phyloP scores from a whole-genome alignment of 1,140 invertebrate genomes.

The Ips typographus region DNA sequence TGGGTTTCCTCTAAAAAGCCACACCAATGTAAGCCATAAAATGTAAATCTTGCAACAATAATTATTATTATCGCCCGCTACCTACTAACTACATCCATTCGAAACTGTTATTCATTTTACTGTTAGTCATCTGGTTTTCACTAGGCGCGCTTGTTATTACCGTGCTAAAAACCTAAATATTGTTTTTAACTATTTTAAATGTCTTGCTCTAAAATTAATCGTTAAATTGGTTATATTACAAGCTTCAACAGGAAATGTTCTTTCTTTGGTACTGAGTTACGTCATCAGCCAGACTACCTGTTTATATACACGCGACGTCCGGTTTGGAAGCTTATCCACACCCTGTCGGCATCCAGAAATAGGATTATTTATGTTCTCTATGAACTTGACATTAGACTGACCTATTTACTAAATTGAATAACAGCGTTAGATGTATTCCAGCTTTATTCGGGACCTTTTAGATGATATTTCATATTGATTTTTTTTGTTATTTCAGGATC shows the following conservation, averaged over 20 bases:
- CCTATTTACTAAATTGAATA: neutral
- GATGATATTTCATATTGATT: neutral
- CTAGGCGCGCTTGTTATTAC: conserved; percentile 4
- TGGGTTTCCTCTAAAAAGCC: neutral
- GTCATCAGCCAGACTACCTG: no score
- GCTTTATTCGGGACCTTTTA: neutral
- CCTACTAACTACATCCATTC: conserved; percentile 1
- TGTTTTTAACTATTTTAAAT: conserved; percentile 14
- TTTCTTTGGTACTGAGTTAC: neutral
- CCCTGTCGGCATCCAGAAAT: neutral
- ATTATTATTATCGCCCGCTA: neutral
- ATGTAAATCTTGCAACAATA: neutral
- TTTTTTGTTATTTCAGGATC: conserved; percentile 51
- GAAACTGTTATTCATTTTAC: conserved; percentile 17
- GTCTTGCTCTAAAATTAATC: neutral
- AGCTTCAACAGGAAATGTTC: neutral
- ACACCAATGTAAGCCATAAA: neutral
- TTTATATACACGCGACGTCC: no score
- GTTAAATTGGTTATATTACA: neutral
- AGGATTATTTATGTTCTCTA: neutral
- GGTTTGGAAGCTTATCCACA: no score
- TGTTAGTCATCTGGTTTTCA: conserved; percentile 22
- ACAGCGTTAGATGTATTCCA: neutral
- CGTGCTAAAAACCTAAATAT: conserved; percentile 22
- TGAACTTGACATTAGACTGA: neutral